Evolutionary conservation across 2,113 vertebrate genomes (phyloP), one percentile per base, ranked within the genome.

Genomic region (Zapornia atra): DNA sequence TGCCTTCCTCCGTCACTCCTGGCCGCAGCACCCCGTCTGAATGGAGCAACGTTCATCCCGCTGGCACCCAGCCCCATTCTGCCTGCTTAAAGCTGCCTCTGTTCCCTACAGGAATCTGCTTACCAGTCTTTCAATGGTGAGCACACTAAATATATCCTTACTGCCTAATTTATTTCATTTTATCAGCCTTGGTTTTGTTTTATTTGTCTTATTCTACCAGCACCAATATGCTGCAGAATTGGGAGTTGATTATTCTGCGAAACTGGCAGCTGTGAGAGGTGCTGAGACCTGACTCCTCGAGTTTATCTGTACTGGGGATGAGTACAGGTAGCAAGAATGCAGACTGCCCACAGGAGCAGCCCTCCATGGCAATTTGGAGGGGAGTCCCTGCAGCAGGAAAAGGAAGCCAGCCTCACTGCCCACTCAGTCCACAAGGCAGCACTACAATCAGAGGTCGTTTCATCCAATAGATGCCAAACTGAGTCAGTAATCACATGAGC

Each of bases 61-160:
- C 87, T 75, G 87, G 92, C 87, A 82, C 16, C 48, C 65, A 84
- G 69, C 63, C 54, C 8, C 60, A 29, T 78, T 66, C 61, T 87
- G 36, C 42, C 70, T 71, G 26, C 89, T 94, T 87, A 82, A 96
- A 87, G 51, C 61, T 82, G 48, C 83, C 48, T 95, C 89, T 94
- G 77, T 86, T 96, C 77, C 78, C 51, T 82, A 48, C 42, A 79
- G 51, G 44, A 94, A 64, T 71, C 64, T 3, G 6, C 57, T 94
- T 68, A 88, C 53, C 61, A 87, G 64, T 22, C 24, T 64, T 71
- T 86, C 73, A 82, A 95, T 84, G 77, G 69, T 94, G 69, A 91
- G 50, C 9, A 3, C 38, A 33, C 65, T 91, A 91, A 94, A 91
- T 87, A 75, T 71, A 94, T 84, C 53, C 53, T 61, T 87, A 76